These are phyloP conservation scores for Pteruthius melanotis DNA, from an alignment of 2,113 vertebrate genomes.

Conservation along the genomic window DNA sequence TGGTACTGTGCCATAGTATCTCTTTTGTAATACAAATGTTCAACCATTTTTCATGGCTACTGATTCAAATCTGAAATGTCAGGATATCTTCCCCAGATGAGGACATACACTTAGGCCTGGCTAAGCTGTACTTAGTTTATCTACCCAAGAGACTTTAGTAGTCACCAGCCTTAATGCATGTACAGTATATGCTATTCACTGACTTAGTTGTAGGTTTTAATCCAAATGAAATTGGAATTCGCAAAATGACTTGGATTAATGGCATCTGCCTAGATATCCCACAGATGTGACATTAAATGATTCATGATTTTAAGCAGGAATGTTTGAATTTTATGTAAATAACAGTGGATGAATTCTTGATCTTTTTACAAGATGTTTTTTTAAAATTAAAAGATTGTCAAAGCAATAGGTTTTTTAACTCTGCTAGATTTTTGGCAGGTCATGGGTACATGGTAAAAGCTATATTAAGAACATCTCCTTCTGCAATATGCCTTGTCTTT, in stretches of 20 bases:
- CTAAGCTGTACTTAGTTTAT: conserved; percentile 63
- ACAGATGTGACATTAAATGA: conserved; percentile 67
- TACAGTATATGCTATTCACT: conserved; percentile 64
- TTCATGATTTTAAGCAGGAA: conserved; percentile 62
- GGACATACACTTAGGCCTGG: conserved; percentile 56
- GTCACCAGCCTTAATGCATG: conserved; percentile 72
- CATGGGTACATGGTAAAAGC: conserved; percentile 5
- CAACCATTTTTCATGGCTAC: conserved; percentile 65
- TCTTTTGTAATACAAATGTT: conserved; percentile 71
- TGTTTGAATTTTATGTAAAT: conserved; percentile 60
- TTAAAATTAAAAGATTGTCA: background rate
- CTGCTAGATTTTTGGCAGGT: conserved; percentile 25
- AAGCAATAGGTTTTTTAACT: conserved; percentile 42
- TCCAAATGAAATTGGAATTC: conserved; percentile 72
- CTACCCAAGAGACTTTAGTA: conserved; percentile 66
- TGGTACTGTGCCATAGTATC: conserved; percentile 69
- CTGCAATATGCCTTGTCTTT: conserved; percentile 34
- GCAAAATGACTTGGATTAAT: conserved; percentile 65
- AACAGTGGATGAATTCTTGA: conserved; percentile 28
- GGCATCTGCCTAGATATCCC: conserved; percentile 64
- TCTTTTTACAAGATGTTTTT: conserved; percentile 57
- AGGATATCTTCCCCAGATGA: conserved; percentile 47
- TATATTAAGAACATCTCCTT: conserved; percentile 17
- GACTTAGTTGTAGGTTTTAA: conserved; percentile 73
- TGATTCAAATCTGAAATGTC: conserved; percentile 63